Conservation (phyloP, 2,888 invertebrate species). For the Pandemis heparana region DNA sequence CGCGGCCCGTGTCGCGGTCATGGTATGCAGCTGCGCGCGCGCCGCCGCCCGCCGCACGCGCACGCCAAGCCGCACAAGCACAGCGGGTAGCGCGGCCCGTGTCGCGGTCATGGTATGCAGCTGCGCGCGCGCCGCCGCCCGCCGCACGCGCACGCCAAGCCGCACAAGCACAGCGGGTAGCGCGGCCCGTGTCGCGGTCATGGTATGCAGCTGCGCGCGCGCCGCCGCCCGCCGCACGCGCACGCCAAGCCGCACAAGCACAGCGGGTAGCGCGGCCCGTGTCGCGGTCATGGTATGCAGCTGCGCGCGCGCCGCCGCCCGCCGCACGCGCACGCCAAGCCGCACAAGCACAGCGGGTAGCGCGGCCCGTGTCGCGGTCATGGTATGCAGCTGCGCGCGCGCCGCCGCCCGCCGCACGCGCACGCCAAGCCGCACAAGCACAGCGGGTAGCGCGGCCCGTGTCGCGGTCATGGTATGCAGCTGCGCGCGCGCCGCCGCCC, state of each 20-base stretch:
- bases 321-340: constrained; percentile 25
- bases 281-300: no score
- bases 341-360: not conserved
- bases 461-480: no score
- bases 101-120: no score
- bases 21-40: constrained; percentile 46
- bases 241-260: constrained; percentile 16
- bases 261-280: not conserved
- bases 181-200: no score
- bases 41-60: constrained; percentile 43
- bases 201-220: constrained; percentile 46
- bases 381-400: constrained; percentile 46
- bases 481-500: constrained; percentile 47
- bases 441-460: not conserved
- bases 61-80: constrained; percentile 16
- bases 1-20: no score
- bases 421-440: constrained; percentile 16
- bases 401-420: constrained; percentile 43
- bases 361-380: no score
- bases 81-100: not conserved
- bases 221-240: constrained; percentile 43
- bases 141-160: constrained; percentile 25
- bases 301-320: constrained; percentile 47
- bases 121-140: constrained; percentile 47
- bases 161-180: not conserved